Conservation (phyloP, 2,797 vertebrate genomes). For the Melanitta fusca region DNA sequence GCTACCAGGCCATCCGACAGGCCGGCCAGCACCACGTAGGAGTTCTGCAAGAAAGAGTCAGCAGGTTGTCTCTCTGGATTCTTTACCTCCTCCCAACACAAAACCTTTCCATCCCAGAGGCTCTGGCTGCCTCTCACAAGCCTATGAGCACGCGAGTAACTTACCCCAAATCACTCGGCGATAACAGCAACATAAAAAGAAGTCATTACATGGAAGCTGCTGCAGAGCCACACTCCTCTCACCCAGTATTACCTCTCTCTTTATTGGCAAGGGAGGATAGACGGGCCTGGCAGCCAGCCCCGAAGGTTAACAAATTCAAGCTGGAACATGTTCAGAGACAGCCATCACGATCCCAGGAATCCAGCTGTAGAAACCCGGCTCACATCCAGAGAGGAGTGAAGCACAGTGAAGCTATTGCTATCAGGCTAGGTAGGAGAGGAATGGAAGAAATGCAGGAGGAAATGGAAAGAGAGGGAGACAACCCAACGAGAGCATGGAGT, state of each 20-base stretch:
- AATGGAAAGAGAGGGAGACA: neutral
- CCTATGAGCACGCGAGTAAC: neutral
- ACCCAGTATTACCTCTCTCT: conserved; percentile 46
- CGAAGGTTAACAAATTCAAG: conserved; percentile 42
- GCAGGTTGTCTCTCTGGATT: neutral
- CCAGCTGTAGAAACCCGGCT: conserved; percentile 33
- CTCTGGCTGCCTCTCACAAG: neutral
- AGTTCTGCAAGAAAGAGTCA: conserved; percentile 76
- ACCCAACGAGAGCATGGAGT: neutral
- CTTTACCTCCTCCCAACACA: neutral
- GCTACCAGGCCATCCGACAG: conserved; percentile 91
- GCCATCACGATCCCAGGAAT: conserved; percentile 5
- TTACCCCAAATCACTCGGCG: neutral
- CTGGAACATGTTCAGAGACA: conserved; percentile 36
- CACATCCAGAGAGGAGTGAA: conserved; percentile 28
- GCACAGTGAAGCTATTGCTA: neutral
- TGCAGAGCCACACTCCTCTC: conserved; percentile 21
- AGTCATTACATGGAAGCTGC: neutral
- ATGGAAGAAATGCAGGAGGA: neutral
- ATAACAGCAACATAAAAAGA: conserved; percentile 12
- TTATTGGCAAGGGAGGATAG: conserved; percentile 24
- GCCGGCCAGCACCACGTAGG: conserved; percentile 88
- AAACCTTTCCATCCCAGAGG: neutral
- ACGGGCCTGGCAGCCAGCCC: neutral
- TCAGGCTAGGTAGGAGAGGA: neutral